phyloP scores from a whole-genome alignment of 2,888 invertebrate genomes.

The Phortica magna region DNA sequence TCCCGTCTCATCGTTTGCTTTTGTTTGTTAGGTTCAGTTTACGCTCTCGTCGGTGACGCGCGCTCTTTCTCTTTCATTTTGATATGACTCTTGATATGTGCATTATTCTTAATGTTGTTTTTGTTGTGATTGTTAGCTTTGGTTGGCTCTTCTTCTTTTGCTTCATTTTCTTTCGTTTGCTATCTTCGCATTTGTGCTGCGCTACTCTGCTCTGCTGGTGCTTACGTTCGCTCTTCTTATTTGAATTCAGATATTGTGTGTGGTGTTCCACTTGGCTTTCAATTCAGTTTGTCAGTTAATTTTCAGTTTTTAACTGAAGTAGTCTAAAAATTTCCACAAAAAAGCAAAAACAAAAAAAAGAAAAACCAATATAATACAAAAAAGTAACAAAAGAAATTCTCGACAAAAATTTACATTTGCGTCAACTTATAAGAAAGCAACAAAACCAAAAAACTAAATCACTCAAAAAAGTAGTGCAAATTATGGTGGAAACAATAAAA shows the following conservation, averaged over 20 bases:
- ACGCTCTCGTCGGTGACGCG: conserved; percentile 40
- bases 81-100: conserved; percentile 38
- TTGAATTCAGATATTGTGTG: conserved; percentile 58
- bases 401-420: not conserved
- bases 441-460: not conserved
- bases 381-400: not conserved
- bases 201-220: conserved; percentile 33
- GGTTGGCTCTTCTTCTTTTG: not conserved
- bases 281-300: conserved; percentile 60
- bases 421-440: too few relatives aligned
- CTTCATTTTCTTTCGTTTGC: not conserved
- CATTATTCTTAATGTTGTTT: conserved; percentile 35
- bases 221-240: conserved; percentile 50
- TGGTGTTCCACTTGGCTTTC: conserved; percentile 45
- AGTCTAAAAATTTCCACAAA: conserved; percentile 59
- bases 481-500: too few relatives aligned
- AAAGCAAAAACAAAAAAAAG: conserved; percentile 44
- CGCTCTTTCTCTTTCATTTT: conserved; percentile 46
- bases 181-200: not conserved
- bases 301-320: conserved; percentile 71
- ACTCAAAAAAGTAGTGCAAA: not conserved
- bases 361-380: conserved; percentile 34
- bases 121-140: conserved; percentile 5
- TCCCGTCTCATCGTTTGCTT: conserved; percentile 34
- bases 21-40: too few relatives aligned